Percentiles rank a stretch among this genome's conserved stretches.
Evolutionary conservation across 2,888 invertebrate genomes (phyloP).

Genomic region (Micoletzkya japonica): DNA sequence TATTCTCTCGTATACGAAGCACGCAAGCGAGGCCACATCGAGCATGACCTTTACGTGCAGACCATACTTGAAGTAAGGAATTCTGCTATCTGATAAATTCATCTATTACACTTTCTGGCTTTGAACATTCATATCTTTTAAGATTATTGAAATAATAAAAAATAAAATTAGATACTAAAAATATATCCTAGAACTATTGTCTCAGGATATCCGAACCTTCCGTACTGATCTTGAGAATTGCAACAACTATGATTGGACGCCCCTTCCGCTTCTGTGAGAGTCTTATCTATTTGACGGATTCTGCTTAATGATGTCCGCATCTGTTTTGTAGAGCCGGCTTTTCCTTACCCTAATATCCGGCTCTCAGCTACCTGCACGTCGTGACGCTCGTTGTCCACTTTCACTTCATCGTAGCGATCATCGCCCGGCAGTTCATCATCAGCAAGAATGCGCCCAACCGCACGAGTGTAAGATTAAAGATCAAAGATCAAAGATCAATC

Average conservation of each 20-base stretch:
- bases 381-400: slow-evolving; percentile 26
- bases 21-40: slow-evolving; percentile 45
- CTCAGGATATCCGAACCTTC: slow-evolving; percentile 18
- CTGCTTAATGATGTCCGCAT: no score
- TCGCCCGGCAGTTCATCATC: slow-evolving; percentile 18
- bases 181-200: no score
- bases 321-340: no score
- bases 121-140: no score
- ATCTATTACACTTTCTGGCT: no score
- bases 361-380: slow-evolving; percentile 15
- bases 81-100: no score
- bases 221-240: slow-evolving; percentile 2
- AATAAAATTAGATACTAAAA: no score
- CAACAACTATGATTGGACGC: slow-evolving; percentile 26
- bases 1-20: slow-evolving; percentile 43
- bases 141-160: no score
- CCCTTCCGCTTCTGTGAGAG: slow-evolving; percentile 13
- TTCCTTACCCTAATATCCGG: no score
- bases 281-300: neutral
- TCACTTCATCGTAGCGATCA: slow-evolving; percentile 17
- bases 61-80: no score
- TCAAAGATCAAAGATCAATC: neutral
- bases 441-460: neutral
- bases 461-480: neutral
- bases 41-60: slow-evolving; percentile 43